phyloP scores from a whole-genome alignment of 2,113 vertebrate genomes.

The Melanerpes aurifrons region DNA sequence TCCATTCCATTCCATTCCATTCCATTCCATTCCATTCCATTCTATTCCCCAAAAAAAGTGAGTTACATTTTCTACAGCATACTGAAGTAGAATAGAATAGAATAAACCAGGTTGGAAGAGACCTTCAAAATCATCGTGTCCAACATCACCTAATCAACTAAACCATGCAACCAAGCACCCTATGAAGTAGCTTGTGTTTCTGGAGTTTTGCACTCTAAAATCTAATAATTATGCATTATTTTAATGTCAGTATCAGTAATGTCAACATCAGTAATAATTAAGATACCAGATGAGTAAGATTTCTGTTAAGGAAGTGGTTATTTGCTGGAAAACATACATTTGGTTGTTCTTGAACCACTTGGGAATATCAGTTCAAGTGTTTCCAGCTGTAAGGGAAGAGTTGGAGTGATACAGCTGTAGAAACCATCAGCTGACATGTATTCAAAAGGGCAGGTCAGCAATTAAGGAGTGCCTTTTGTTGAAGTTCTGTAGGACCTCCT shows the following conservation, averaged over 20 bases:
- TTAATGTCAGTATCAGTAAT: background rate
- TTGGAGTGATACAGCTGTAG: constrained; percentile 4
- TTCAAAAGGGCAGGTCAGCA: constrained; percentile 12
- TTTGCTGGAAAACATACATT: constrained; percentile 28
- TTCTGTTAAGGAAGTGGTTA: constrained; percentile 34
- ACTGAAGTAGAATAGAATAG: background rate
- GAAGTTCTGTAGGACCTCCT: background rate
- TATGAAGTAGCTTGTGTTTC: background rate
- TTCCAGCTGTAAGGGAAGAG: constrained; percentile 19
- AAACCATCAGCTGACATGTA: constrained; percentile 27
- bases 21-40: too few species aligned
- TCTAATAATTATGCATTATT: background rate
- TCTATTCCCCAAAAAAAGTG: background rate
- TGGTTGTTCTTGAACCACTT: constrained; percentile 18
- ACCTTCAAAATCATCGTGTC: too few species aligned
- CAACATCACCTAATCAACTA: too few species aligned
- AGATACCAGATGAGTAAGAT: background rate
- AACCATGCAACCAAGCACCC: too few species aligned
- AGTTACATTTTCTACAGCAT: background rate
- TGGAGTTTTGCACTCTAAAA: background rate
- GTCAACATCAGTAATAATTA: background rate
- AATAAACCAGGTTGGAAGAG: too few species aligned
- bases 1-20: too few species aligned
- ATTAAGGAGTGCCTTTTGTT: constrained; percentile 11
- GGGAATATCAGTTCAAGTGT: background rate